Evolutionary conservation across 2,113 vertebrate genomes (phyloP), one percentile per base, ranked within the genome.

Genomic region (Oenanthe melanoleuca): DNA sequence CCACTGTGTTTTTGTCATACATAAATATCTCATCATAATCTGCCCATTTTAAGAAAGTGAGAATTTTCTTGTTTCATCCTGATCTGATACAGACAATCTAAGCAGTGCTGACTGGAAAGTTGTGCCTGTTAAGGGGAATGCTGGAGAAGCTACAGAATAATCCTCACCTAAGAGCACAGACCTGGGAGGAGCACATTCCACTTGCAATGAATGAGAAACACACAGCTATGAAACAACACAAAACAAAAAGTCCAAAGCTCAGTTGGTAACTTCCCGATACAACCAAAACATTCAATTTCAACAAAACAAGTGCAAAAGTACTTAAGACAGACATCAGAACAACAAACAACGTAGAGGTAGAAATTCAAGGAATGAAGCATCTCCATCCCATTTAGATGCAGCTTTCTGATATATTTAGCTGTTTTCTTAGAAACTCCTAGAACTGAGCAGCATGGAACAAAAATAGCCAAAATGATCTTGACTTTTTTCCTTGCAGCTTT

Each of bases 391-490:
- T 50, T 71, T 6, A 3, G 65, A 95, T 57, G 34, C 61, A 60
- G 40, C 28, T 95, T 89, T 81, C 75, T 52, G 81, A 72, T 80
- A 55, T 69, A 87, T 89, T 89, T 85, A 94, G 81, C 74, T 72
- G 74, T 34, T 80, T 69, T 88, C 94, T 85, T 81, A 91, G 70
- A 81, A 93, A 91, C 70, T 74, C 61, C 66, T 56, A 72, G 91
- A 92, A 91, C 74, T 55, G 34, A 79, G 55, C 33, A 91, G 31
- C 53, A 20, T 1, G 12, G 29, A 94, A 80, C 53, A 91, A 89
- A 93, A 95, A 84, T 57, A 92, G 59, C 42, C 47, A 66, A 70
- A 50, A 82, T 40, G 19, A 88, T 80, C 47, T 29, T 40, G n/a
- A 91, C n/a, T 73, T 89, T 73, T 50, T 28, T 25, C 70, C 63